Evolutionary conservation across 2,113 vertebrate genomes (phyloP).

Genomic region (Platichthys flesus): DNA sequence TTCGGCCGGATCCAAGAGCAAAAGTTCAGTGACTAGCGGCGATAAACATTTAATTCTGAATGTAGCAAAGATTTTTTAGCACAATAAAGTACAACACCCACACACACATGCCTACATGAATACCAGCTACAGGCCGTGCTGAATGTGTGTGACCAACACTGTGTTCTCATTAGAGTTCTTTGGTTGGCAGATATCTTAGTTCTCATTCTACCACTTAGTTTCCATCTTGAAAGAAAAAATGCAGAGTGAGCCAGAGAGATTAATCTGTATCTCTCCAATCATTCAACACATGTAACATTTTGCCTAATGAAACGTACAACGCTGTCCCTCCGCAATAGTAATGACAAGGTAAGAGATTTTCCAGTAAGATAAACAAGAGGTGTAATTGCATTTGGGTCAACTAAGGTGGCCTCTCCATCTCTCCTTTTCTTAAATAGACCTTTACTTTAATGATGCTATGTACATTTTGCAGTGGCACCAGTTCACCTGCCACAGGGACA

Average conservation of each 20-base stretch:
- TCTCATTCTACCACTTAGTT: constrained; percentile 20
- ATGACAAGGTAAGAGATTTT: background rate
- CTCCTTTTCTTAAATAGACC: background rate
- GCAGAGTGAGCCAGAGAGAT: background rate
- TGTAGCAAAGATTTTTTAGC: constrained; percentile 45
- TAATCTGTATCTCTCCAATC: background rate
- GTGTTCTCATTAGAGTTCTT: constrained; percentile 40
- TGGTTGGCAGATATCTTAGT: constrained; percentile 36
- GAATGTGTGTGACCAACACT: constrained; percentile 25
- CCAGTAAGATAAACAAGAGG: background rate
- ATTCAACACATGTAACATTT: background rate
- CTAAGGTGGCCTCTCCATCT: no score
- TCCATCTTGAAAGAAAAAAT: constrained; percentile 24
- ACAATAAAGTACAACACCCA: constrained; percentile 32
- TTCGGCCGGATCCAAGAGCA: constrained; percentile 24
- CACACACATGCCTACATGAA: constrained; percentile 40
- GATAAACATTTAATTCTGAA: constrained; percentile 40
- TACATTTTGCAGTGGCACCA: background rate
- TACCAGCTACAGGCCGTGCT: constrained; percentile 20
- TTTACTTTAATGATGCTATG: background rate
- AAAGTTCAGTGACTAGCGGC: constrained; percentile 32
- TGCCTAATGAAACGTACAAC: background rate
- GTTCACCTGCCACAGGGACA: background rate
- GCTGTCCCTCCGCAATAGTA: background rate
- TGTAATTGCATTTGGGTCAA: background rate